Conservation (phyloP, 2,888 invertebrate genomes). For the Sarcophaga carnaria region DNA sequence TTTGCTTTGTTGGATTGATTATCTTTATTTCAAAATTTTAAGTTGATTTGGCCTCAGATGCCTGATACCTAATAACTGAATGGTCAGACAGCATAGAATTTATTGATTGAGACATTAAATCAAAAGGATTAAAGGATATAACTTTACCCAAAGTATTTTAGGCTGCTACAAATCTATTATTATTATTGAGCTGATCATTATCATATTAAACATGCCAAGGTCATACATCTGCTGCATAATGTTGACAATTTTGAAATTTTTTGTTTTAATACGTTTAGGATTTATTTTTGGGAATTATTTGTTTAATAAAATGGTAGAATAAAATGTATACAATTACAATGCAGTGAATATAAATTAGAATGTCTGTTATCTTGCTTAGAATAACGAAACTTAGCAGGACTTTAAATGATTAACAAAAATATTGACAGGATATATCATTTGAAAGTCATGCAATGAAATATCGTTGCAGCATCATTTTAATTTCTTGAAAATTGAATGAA, state of each 20-base stretch:
- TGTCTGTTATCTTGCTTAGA: too few relatives aligned
- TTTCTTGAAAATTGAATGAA: too few relatives aligned
- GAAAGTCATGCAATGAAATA: too few relatives aligned
- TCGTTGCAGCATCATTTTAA: too few relatives aligned
- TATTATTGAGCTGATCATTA: neutral
- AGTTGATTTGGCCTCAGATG: neutral
- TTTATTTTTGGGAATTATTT: neutral
- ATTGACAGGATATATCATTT: too few relatives aligned
- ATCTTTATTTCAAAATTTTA: neutral
- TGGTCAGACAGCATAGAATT: neutral
- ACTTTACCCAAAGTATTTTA: neutral
- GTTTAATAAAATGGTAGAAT: too few relatives aligned
- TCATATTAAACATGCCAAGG: neutral
- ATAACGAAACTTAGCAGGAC: too few relatives aligned
- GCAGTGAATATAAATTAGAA: too few relatives aligned
- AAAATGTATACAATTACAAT: too few relatives aligned
- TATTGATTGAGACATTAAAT: neutral
- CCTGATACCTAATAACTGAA: neutral
- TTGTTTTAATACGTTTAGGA: neutral
- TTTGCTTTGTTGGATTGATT: neutral
- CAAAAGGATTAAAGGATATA: neutral
- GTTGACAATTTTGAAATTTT: neutral
- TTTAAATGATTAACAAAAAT: too few relatives aligned
- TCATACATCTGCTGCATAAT: neutral
- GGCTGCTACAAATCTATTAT: neutral